Conservation (phyloP, 2,797 vertebrate genomes). For the Characodon lateralis region DNA sequence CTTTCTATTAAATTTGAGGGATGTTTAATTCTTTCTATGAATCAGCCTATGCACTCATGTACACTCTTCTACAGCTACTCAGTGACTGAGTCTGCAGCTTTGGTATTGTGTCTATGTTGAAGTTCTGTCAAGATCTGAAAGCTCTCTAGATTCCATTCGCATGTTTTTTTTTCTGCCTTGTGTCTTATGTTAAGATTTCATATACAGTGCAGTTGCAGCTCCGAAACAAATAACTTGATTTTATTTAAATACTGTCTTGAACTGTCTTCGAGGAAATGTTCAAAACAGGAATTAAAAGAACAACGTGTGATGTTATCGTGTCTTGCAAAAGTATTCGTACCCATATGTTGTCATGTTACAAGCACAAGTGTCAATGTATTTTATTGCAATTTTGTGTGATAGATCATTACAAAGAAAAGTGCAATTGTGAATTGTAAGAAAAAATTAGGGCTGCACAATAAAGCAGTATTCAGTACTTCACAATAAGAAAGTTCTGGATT, state of each 20-base stretch:
- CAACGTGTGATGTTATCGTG: neutral
- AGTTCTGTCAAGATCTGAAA: neutral
- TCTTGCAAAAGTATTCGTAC: neutral
- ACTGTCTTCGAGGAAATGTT: neutral
- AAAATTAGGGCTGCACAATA: too few relatives aligned
- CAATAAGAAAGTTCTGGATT: too few relatives aligned
- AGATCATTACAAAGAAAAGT: neutral
- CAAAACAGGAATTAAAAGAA: neutral
- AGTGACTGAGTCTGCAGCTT: neutral
- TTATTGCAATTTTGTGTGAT: too few relatives aligned
- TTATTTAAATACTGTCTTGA: neutral
- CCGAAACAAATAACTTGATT: neutral
- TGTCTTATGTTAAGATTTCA: neutral
- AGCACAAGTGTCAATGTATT: neutral
- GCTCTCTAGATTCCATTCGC: neutral
- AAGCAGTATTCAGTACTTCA: too few relatives aligned
- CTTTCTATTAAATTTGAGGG: neutral
- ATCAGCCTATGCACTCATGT: neutral
- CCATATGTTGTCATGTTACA: neutral
- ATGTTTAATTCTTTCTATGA: conserved; percentile 7
- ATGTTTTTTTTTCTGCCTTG: neutral
- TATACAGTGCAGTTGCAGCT: neutral
- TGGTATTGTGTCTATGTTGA: neutral
- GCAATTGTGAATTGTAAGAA: neutral
- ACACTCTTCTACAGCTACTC: neutral